Conservation (phyloP, 2,888 invertebrate genomes). For the Folsomia manolachei region DNA sequence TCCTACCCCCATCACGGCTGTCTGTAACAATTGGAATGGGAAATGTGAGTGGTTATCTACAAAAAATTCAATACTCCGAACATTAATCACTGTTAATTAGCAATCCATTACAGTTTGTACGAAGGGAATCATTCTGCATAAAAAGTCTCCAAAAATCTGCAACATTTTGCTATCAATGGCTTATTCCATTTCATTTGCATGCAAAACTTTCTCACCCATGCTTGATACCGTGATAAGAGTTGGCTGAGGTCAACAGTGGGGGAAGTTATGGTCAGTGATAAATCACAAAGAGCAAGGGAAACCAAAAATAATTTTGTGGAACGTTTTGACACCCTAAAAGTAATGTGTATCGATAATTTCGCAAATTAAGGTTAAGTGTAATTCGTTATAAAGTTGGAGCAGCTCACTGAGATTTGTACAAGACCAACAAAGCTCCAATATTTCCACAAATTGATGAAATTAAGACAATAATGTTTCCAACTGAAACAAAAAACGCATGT, state of each 20-base stretch:
- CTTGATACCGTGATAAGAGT: slow-evolving; percentile 23
- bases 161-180: not conserved
- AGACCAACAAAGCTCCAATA: slow-evolving; percentile 42
- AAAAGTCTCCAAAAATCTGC: slow-evolving; percentile 34
- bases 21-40: not conserved
- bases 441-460: slow-evolving; percentile 48
- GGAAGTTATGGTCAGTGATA: slow-evolving; percentile 27
- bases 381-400: not conserved
- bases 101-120: slow-evolving; percentile 23
- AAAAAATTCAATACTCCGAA: too few species aligned
- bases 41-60: too few species aligned
- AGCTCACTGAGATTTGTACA: slow-evolving; percentile 35
- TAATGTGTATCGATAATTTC: slow-evolving; percentile 1
- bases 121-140: slow-evolving; percentile 39
- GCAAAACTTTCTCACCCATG: slow-evolving; percentile 23
- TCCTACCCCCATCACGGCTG: slow-evolving; percentile 36
- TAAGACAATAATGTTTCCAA: slow-evolving; percentile 42
- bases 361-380: not conserved
- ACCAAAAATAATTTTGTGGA: slow-evolving; percentile 38
- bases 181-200: not conserved
- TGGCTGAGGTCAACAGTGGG: slow-evolving; percentile 26
- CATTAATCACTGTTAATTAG: too few species aligned
- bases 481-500: too few species aligned
- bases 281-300: slow-evolving; percentile 34
- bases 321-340: slow-evolving; percentile 25